Base-by-base conservation (phyloP, 2,888 invertebrate genomes). In the Drosophila buzzatii region DNA sequence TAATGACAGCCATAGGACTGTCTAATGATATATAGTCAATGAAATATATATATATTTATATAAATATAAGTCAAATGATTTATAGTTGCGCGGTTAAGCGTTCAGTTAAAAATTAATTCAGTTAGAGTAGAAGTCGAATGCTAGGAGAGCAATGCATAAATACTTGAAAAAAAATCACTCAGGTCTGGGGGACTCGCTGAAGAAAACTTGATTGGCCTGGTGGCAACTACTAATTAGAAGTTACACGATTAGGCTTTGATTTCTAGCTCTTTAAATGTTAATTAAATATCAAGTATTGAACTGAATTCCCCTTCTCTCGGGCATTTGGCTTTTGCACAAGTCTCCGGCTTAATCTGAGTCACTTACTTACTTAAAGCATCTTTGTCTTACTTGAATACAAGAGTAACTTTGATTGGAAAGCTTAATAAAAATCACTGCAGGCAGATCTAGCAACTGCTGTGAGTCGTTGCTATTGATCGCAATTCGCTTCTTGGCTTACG, bases 1-100 rank as follows among this genome's bases (percentile, higher is more conserved):
- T 69, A 73, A 61, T 61, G 58, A 76, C 45, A 52, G 62, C 37
- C 18, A 31, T 58, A 16, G 23, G 6, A 8, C 18, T 58, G 37
- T 55, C 55, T 47, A 37, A 49, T 75, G 63, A 72, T 71, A 75
- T 75, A 76, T 58, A n/a, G 12, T 45, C 14, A 5, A 18, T 18
- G 47, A 45, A 23, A 23, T 23, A 18, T 41, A 14, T 45, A 23
- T 23, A 18, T 41, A 14, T n/a, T 20, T 33, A 16, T 39, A 39
- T 41, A 20, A 18, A 18, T 20, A 47, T 35, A 1, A 39, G 37
- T 45, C 45, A 33, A 37, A 37, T 72, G 63, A 68, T 76, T 76
- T 72, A 75, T 55, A 37, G 41, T n/a, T 16, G n/a, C 5, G 2
- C 2, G 27, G 27, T 9, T 49, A 49, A n/a, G n/a, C n/a, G 39